These are phyloP conservation scores for Orius laevigatus DNA, from an alignment of 1,140 invertebrate species.

Conservation along the genomic window DNA sequence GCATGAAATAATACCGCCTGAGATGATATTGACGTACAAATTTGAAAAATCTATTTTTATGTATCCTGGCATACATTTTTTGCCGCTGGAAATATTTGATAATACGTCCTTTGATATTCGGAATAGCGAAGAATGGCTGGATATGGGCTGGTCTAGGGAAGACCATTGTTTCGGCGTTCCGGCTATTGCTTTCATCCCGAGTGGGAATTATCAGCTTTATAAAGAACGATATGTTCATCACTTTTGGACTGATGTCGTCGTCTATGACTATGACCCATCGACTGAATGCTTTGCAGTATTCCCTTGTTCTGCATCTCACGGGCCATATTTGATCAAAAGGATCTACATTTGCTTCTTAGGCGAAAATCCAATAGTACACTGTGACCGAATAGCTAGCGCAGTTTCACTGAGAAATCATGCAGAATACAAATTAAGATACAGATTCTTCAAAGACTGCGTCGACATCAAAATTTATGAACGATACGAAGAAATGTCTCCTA, in stretches of 20 bases:
- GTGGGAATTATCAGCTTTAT: neutral
- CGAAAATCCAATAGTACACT: too few species aligned
- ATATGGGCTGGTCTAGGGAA: neutral
- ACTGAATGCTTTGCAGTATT: neutral
- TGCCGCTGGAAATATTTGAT: too few species aligned
- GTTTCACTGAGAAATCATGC: too few species aligned
- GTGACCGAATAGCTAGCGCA: too few species aligned
- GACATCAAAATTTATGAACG: too few species aligned
- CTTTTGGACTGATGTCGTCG: neutral
- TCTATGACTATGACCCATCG: neutral
- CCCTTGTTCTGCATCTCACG: neutral
- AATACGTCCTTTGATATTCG: neutral
- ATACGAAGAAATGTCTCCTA: too few species aligned
- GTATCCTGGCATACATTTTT: too few species aligned
- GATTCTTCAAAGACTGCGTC: too few species aligned
- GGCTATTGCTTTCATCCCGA: neutral
- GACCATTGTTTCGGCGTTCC: neutral
- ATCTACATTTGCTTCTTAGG: conserved; percentile 23
- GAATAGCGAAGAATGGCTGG: neutral
- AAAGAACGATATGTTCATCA: neutral
- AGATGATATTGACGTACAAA: too few species aligned
- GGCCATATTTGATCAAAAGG: neutral
- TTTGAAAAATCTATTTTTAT: too few species aligned
- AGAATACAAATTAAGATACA: too few species aligned
- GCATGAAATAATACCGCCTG: too few species aligned